Evolutionary conservation across 1,140 invertebrate genomes (phyloP).

Genomic region (Dysdera silvatica): DNA sequence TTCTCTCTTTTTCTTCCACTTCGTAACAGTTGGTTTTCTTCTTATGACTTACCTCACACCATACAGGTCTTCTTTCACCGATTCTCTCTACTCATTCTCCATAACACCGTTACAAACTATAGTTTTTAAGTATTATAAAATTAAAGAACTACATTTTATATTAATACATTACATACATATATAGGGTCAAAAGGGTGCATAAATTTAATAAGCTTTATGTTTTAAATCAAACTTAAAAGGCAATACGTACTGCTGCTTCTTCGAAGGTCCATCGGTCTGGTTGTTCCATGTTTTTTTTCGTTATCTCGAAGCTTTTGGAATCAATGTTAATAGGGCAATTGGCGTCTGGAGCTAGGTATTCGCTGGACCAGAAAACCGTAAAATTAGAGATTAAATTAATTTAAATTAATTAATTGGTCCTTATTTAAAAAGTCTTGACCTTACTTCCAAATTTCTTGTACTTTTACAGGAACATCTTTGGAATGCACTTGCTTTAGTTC

Average conservation of each 20-base stretch:
- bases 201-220: background rate
- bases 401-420: too few species aligned
- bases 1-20: too few species aligned
- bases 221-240: background rate
- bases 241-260: constrained; percentile 72
- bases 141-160: too few species aligned
- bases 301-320: constrained; percentile 71
- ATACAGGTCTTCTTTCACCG: too few species aligned
- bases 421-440: background rate
- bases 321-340: constrained; percentile 96
- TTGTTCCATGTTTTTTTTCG: constrained; percentile 63
- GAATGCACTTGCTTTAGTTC: constrained; percentile 65
- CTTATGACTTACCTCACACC: too few species aligned
- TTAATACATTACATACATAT: too few species aligned
- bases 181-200: too few species aligned
- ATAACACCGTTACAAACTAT: too few species aligned
- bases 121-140: too few species aligned
- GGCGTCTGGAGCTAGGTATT: constrained; percentile 87
- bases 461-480: constrained; percentile 72
- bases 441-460: constrained; percentile 78
- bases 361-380: constrained; percentile 48
- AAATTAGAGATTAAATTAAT: too few species aligned
- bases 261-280: constrained; percentile 92
- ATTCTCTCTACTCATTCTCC: too few species aligned
- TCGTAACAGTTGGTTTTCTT: too few species aligned